phyloP scores from a whole-genome alignment of 2,113 vertebrate species.

The Triplophysa rosa region DNA sequence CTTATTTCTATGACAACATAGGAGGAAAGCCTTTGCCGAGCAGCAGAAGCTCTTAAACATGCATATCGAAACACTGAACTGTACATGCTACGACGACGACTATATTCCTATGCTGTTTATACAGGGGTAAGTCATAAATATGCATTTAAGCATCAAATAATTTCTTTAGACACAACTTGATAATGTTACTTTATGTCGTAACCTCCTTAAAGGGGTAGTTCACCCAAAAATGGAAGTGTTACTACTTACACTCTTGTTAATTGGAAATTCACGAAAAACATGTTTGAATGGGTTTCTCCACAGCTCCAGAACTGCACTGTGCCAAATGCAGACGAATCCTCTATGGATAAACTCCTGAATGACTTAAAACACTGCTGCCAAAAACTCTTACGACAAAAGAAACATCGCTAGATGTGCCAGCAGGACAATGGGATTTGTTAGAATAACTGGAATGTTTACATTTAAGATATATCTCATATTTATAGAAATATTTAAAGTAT shows the following conservation, averaged over 20 bases:
- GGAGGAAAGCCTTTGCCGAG: neutral
- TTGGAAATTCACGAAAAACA: neutral
- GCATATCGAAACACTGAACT: fast-evolving
- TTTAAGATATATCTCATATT: neutral
- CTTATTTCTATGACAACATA: neutral
- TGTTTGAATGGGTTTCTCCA: neutral
- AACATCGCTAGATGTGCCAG: neutral
- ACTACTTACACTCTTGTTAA: neutral
- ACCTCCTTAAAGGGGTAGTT: too few relatives aligned
- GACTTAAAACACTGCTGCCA: neutral
- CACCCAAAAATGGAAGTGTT: too few relatives aligned
- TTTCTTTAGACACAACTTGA: too few relatives aligned
- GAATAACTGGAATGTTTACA: neutral
- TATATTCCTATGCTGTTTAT: neutral
- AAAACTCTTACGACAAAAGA: neutral
- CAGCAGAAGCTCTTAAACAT: neutral
- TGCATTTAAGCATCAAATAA: too few relatives aligned
- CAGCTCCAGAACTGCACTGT: neutral
- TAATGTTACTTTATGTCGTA: too few relatives aligned
- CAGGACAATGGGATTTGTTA: neutral
- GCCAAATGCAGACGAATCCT: neutral
- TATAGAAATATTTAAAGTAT: conserved; percentile 20
- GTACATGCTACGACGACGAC: neutral
- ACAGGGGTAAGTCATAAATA: conserved; percentile 10
- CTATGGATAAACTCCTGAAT: neutral